Conservation (phyloP, 2,888 invertebrate genomes). For the Limenitis arthemis region DNA sequence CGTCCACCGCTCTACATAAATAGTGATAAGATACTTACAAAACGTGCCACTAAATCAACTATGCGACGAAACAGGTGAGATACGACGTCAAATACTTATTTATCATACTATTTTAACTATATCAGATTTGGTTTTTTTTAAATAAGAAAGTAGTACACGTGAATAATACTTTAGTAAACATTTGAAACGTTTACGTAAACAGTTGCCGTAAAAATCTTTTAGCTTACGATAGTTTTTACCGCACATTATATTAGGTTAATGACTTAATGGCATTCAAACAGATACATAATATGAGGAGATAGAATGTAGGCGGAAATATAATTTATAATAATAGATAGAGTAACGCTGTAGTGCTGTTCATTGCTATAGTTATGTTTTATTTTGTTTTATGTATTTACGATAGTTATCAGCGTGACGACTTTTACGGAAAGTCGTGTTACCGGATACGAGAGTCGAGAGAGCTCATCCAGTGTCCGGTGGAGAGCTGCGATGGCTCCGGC, state of each 20-base stretch:
- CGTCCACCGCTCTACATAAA: slow-evolving; percentile 45
- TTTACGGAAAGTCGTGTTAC: slow-evolving; percentile 54
- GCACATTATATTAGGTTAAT: slow-evolving; percentile 35
- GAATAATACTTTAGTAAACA: slow-evolving; percentile 48
- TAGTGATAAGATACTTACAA: slow-evolving; percentile 59
- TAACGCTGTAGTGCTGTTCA: not conserved
- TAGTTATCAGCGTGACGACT: slow-evolving; percentile 58
- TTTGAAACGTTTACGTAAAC: slow-evolving; percentile 39
- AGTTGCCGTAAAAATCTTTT: slow-evolving; percentile 30
- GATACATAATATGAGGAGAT: slow-evolving; percentile 1
- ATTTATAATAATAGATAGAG: slow-evolving; percentile 7
- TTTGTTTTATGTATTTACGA: slow-evolving; percentile 35
- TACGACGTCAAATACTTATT: slow-evolving; percentile 6
- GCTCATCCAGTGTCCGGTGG: slow-evolving; percentile 85
- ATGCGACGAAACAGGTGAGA: slow-evolving; percentile 64
- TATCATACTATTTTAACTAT: slow-evolving; percentile 32
- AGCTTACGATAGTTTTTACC: slow-evolving; percentile 26
- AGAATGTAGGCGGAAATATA: slow-evolving; percentile 14
- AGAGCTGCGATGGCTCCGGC: slow-evolving; percentile 88
- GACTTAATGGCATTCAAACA: slow-evolving; percentile 29
- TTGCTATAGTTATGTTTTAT: slow-evolving; percentile 12
- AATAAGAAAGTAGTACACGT: slow-evolving; percentile 26
- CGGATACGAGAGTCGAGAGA: slow-evolving; percentile 80
- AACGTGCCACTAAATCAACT: slow-evolving; percentile 45
- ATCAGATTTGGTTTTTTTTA: slow-evolving; percentile 21